Base-by-base conservation (phyloP, 2,888 invertebrate species). In the Euphydryas editha region DNA sequence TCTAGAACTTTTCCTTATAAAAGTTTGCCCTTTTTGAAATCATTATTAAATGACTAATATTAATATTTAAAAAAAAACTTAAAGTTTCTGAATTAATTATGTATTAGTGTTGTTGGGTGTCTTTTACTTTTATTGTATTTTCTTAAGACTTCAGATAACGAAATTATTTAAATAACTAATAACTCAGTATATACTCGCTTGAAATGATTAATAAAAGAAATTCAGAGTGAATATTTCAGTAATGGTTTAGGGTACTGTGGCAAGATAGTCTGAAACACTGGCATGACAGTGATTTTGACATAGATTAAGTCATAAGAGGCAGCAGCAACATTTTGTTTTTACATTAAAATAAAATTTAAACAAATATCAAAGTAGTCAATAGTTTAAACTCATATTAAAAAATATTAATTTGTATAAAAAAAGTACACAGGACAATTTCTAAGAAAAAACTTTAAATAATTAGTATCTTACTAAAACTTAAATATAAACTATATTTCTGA, bases 241-340 rank as follows among this genome's bases (percentile, higher is more conserved):
- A 66, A 59, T 58, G 63, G 63, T 51, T 51, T 58, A 51, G 63
- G 58, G 51, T 44, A 57, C 63, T 59, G 66, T 66, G 37, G 62
- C 59, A 62, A 69, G 66, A 69, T 66, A 71, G 61, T 60, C 56
- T 63, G 62, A 68, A 68, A 72, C 64, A 72, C 62, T 76, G 75
- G 75, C 74, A 74, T 72, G 74, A 73, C 71, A 62, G 62, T 70
- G 70, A 70, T 64, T 67, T 70, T 24, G 62, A 65, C 64, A 62
- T 60, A 20, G 49, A 59, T 62, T 72, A 78, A 65, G 60, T 5
- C 49, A 70, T 18, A 54, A 65, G 72, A 46, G 44, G 15, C 7
- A 63, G 75, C 73, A 74, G 13, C 37, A 2, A 46, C 36, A 17
- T 6, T 17, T 18, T 17, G 13, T 20, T 20, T 11, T 18, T 54